Conservation (phyloP, 53 echinoderm and acorn worm species). For the Crossaster papposus region DNA sequence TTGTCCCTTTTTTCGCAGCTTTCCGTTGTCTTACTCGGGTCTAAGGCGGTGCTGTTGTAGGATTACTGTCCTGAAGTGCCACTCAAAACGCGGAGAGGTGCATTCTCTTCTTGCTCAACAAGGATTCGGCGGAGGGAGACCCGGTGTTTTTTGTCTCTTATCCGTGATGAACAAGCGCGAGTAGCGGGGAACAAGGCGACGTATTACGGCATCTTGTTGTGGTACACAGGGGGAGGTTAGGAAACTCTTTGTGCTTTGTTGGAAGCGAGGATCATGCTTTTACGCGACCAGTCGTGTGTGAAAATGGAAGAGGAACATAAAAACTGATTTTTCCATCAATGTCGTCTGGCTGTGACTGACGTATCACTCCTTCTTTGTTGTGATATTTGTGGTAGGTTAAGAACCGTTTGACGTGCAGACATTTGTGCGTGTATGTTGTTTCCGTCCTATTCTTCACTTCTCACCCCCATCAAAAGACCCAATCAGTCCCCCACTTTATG, state of each 20-base stretch:
- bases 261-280: slow-evolving; percentile 19
- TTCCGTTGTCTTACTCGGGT: slow-evolving; percentile 45
- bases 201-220: slow-evolving; percentile 5
- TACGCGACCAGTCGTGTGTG: slow-evolving; percentile 29
- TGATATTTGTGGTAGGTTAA: slow-evolving; percentile 43
- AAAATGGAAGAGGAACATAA: slow-evolving; percentile 9
- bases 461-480: slow-evolving; percentile 12
- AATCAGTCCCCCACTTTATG: slow-evolving; percentile 47
- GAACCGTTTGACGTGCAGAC: slow-evolving; percentile 45
- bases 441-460: slow-evolving; percentile 2
- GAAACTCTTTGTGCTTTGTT: slow-evolving; percentile 39
- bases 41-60: slow-evolving; percentile 10
- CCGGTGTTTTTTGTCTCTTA: neutral
- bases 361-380: slow-evolving; percentile 13
- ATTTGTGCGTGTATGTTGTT: slow-evolving; percentile 26
- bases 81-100: slow-evolving; percentile 16
- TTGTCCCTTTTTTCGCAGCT: neutral
- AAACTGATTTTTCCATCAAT: neutral
- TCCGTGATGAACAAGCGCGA: slow-evolving; percentile 1
- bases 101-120: neutral
- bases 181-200: neutral
- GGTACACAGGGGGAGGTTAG: slow-evolving; percentile 32
- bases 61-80: slow-evolving; percentile 42
- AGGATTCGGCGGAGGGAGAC: neutral
- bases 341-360: slow-evolving; percentile 28